These are phyloP conservation scores for Strongylocentrotus purpuratus DNA, from an alignment of 35 echinoderm and acorn worm species.

Conservation along the genomic window DNA sequence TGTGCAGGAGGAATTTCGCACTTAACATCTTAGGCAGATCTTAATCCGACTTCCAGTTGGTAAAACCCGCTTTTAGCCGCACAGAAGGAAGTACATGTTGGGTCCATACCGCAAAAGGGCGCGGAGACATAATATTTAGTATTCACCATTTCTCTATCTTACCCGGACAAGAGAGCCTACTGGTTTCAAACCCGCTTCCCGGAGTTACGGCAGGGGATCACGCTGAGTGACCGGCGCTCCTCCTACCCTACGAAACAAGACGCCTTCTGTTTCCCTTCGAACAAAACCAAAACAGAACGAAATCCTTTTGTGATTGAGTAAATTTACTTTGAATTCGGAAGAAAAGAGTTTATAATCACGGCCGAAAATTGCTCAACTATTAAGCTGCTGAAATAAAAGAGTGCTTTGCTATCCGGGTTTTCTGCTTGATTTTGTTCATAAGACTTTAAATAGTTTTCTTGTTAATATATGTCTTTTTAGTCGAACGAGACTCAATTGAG, in stretches of 20 bases:
- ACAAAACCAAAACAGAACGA: neutral
- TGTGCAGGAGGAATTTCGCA: conserved; percentile 1
- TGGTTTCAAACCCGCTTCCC: neutral
- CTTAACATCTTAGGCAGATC: neutral
- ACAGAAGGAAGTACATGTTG: neutral
- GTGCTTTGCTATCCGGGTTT: neutral
- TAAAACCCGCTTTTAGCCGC: neutral
- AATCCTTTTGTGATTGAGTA: neutral
- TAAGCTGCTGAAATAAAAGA: neutral
- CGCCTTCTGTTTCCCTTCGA: neutral
- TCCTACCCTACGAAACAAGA: neutral
- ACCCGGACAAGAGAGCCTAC: neutral
- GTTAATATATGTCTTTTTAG: neutral
- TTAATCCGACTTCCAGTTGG: neutral
- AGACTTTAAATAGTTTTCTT: neutral
- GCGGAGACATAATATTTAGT: neutral
- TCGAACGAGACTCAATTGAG: neutral
- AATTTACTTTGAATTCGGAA: neutral
- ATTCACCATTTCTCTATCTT: neutral
- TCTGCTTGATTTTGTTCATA: neutral
- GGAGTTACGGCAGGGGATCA: neutral
- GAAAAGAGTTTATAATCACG: neutral
- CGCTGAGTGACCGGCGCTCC: neutral
- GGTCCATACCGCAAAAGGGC: neutral
- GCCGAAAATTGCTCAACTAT: neutral